A percentile compares a stretch with the other conserved stretches of the same genome.
These are phyloP conservation scores for Protodeltote pygarga DNA, from an alignment of 2,888 invertebrate species.

Conservation along the genomic window DNA sequence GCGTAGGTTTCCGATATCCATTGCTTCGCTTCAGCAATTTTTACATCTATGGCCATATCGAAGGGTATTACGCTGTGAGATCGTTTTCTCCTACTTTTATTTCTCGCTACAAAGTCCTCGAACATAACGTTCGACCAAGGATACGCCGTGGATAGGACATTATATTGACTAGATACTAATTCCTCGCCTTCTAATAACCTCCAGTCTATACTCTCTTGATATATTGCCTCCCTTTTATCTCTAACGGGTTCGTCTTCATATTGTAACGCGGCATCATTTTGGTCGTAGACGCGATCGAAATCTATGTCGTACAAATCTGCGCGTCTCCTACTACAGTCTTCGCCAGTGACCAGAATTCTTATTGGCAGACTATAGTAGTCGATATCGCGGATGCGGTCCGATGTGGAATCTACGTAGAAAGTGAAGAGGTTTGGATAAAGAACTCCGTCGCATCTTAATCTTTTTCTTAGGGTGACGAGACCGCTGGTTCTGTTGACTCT, in stretches of 20 bases:
- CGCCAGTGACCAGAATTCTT: constrained; percentile 91
- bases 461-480: constrained; percentile 90
- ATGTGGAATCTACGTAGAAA: constrained; percentile 94
- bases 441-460: constrained; percentile 92
- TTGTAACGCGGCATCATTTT: constrained; percentile 77
- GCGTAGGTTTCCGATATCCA: constrained; percentile 96
- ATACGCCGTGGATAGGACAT: constrained; percentile 81
- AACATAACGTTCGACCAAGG: constrained; percentile 85
- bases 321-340: constrained; percentile 89
- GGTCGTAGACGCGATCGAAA: constrained; percentile 86
- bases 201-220: constrained; percentile 78
- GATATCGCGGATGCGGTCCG: constrained; percentile 91
- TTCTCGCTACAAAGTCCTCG: constrained; percentile 82
- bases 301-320: constrained; percentile 88
- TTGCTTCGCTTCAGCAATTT: constrained; percentile 92
- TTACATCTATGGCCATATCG: constrained; percentile 88
- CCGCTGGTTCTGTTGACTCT: constrained; percentile 92
- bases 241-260: constrained; percentile 76
- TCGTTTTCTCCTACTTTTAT: constrained; percentile 84
- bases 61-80: constrained; percentile 77
- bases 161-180: constrained; percentile 81
- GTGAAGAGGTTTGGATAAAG: constrained; percentile 95
- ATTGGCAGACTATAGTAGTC: constrained; percentile 94
- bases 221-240: constrained; percentile 73
- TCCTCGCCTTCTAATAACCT: constrained; percentile 80